Conservation (phyloP, 1,140 invertebrate species). For the Thaumatotibia leucotreta region DNA sequence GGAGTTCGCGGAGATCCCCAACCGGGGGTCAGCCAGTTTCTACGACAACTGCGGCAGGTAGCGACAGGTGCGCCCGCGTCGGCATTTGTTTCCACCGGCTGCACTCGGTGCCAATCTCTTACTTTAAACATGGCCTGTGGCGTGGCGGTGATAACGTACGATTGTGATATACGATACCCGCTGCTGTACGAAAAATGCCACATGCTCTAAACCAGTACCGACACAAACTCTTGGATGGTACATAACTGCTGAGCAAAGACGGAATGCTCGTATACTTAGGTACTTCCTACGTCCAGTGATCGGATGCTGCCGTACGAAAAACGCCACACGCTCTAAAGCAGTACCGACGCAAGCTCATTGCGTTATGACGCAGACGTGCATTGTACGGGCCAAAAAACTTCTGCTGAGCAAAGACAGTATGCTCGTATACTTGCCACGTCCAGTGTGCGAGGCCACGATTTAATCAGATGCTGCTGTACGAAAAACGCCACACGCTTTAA, state of each 20-base stretch:
- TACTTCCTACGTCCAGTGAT: too few species aligned
- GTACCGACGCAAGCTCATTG: too few species aligned
- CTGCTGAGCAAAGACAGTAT: not conserved
- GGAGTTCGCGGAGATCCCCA: slow-evolving; percentile 86
- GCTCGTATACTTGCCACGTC: not conserved
- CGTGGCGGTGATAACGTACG: not conserved
- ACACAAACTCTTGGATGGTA: too few species aligned
- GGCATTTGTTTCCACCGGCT: slow-evolving; percentile 8
- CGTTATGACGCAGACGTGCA: too few species aligned
- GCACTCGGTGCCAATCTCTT: not conserved
- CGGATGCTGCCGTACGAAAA: too few species aligned
- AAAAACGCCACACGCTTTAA: too few species aligned
- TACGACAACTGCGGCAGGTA: slow-evolving; percentile 81
- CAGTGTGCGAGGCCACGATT: too few species aligned
- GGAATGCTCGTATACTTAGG: too few species aligned
- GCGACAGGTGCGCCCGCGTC: slow-evolving; percentile 31
- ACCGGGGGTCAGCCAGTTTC: slow-evolving; percentile 84
- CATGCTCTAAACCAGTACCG: not conserved
- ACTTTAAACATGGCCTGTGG: not conserved
- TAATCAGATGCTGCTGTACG: too few species aligned
- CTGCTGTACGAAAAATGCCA: not conserved
- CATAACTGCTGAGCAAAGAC: too few species aligned
- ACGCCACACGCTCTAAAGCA: too few species aligned
- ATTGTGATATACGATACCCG: not conserved
- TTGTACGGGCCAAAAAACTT: not conserved